Evolutionary conservation across 2,113 vertebrate genomes (phyloP).

Genomic region (Neodontobutis hainanensis): DNA sequence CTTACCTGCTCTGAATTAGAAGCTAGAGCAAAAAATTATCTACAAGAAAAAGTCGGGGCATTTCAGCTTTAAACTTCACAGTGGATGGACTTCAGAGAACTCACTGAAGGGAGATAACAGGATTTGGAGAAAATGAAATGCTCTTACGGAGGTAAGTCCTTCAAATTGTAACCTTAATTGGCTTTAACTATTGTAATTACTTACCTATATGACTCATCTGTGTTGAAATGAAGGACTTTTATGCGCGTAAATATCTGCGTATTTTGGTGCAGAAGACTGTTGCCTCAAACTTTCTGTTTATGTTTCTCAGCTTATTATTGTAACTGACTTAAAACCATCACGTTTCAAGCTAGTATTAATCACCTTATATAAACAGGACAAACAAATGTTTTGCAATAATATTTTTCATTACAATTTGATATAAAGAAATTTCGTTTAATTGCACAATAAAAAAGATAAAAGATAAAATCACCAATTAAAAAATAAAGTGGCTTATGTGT

Average conservation of each 20-base stretch:
- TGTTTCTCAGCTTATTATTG: too few species aligned
- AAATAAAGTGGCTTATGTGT: too few species aligned
- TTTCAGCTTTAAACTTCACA: slow-evolving; percentile 11
- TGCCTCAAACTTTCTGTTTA: not conserved
- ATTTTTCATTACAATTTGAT: too few species aligned
- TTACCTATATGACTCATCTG: not conserved
- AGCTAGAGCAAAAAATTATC: not conserved
- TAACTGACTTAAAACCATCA: too few species aligned
- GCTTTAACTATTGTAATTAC: slow-evolving; percentile 1
- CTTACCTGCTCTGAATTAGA: not conserved
- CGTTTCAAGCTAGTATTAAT: too few species aligned
- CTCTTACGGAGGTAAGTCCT: slow-evolving; percentile 58
- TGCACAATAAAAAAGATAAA: too few species aligned
- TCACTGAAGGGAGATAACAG: slow-evolving; percentile 41
- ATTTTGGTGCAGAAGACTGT: not conserved
- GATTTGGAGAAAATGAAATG: slow-evolving; percentile 57
- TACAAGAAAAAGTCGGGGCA: slow-evolving; percentile 8
- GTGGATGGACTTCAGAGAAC: slow-evolving; percentile 39
- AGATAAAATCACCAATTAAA: too few species aligned
- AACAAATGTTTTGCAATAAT: too few species aligned
- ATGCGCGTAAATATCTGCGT: not conserved
- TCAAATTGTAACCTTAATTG: not conserved
- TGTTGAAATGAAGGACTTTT: not conserved
- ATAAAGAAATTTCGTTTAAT: too few species aligned
- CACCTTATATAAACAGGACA: too few species aligned